These are phyloP conservation scores for Catocala fraxini DNA, from an alignment of 2,888 invertebrate species.

Conservation along the genomic window DNA sequence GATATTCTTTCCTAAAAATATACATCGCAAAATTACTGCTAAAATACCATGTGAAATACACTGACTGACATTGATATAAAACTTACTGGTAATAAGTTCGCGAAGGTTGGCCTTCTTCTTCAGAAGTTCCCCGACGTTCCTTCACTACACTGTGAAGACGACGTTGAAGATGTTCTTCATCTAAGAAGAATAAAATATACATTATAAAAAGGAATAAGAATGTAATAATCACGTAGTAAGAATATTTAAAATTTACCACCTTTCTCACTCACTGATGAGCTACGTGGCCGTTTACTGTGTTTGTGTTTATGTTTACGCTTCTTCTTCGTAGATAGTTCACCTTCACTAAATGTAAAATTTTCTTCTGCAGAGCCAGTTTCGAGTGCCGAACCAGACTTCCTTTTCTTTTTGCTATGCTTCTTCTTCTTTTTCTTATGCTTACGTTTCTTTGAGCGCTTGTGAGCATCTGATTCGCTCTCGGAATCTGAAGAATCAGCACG, in stretches of 20 bases:
- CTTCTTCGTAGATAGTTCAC: slow-evolving; percentile 77
- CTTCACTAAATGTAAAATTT: slow-evolving; percentile 73
- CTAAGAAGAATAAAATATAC: slow-evolving; percentile 41
- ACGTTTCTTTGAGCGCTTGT: slow-evolving; percentile 78
- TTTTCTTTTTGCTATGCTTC: slow-evolving; percentile 82
- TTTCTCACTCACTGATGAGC: slow-evolving; percentile 66
- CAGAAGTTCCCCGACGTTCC: slow-evolving; percentile 72
- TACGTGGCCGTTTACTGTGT: slow-evolving; percentile 69
- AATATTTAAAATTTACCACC: slow-evolving; percentile 50
- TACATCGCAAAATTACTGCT: no score
- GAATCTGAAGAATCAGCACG: slow-evolving; percentile 79
- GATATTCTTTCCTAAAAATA: slow-evolving; percentile 71
- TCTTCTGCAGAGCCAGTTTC: slow-evolving; percentile 62
- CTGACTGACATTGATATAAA: background rate
- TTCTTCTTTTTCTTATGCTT: slow-evolving; percentile 86
- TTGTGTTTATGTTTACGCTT: slow-evolving; percentile 82
- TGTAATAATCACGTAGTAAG: background rate
- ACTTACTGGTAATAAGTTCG: slow-evolving; percentile 83
- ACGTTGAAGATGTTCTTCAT: slow-evolving; percentile 61
- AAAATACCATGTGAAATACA: no score
- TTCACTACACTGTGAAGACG: slow-evolving; percentile 81
- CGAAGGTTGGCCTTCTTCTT: slow-evolving; percentile 69
- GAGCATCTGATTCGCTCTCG: slow-evolving; percentile 77
- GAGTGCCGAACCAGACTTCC: slow-evolving; percentile 69
- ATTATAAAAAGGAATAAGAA: background rate